These are phyloP conservation scores for Muscidifurax raptorellus DNA, from an alignment of 1,140 invertebrate genomes.

Conservation along the genomic window DNA sequence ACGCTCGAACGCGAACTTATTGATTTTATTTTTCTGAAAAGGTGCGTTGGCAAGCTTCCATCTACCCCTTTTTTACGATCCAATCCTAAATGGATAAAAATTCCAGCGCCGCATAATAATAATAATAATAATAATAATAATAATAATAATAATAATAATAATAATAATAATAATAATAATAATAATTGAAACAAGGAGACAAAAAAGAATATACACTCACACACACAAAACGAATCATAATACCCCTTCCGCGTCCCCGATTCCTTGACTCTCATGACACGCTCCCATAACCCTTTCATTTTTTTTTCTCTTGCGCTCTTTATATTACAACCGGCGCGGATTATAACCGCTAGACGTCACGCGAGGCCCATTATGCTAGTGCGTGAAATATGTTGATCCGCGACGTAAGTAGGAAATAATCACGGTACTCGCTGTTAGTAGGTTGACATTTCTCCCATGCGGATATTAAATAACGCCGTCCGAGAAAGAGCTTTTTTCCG, in stretches of 20 bases:
- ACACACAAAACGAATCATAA: not conserved
- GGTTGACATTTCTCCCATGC: not conserved
- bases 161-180: no score
- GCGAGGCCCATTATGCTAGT: not conserved
- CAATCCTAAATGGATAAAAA: no score
- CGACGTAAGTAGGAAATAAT: slow-evolving; percentile 12
- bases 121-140: no score
- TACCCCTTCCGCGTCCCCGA: not conserved
- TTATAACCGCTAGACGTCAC: not conserved
- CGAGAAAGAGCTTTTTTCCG: not conserved
- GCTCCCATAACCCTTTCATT: not conserved
- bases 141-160: no score
- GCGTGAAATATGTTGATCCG: not conserved
- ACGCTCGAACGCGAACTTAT: no score
- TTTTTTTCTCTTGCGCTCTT: not conserved
- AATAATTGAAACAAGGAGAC: not conserved
- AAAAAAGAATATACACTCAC: no score
- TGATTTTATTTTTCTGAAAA: not conserved
- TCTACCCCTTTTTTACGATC: no score
- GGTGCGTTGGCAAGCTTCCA: no score
- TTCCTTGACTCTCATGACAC: not conserved
- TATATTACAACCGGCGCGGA: not conserved
- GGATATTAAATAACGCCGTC: slow-evolving; percentile 27
- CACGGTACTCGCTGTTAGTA: not conserved
- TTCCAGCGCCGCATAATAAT: no score